Evolutionary conservation across 1,140 invertebrate species (phyloP), one percentile per base, ranked within the genome.

Genomic region (Pseudomyrmex sp.): DNA sequence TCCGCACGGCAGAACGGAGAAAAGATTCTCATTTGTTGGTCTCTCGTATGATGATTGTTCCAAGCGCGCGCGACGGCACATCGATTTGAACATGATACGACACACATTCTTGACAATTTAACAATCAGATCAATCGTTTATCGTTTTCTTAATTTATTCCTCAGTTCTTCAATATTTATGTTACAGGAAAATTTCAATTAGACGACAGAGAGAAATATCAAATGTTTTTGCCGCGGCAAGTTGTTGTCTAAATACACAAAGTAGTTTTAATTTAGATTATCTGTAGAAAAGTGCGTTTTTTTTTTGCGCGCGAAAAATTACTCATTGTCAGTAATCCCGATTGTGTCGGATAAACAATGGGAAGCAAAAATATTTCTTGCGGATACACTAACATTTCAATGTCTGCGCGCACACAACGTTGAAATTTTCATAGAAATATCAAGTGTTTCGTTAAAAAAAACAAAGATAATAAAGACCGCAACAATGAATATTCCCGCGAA

Each of bases 191-290:
- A 59, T 58, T 58, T 69, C 12, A 13, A 59, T 13, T 18, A 18
- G 13, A 18, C 20, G 5, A 18, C 75, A 12, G 35, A 35, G 5
- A 35, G 5, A 35, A 35, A 35, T 1, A 35, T 35, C 35, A 35
- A 35, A 7, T 35, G 35, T 35, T 35, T 35, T 7, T 35, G 35
- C 35, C 35, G 5, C 35, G 35, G 5, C 35, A 5, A 7, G 5
- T 35, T 35, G 5, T 35, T 35, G 35, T 35, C 35, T 35, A 7
- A 35, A 7, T 35, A 5, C 35, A 35, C 35, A 26, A 15, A 0
- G 59, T 48, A 72, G 7, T 80, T 50, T 80, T 61, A 70, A 72
- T 72, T 44, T 69, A 35, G 20, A 59, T 35, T 35, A 35, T 35
- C 35, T 7, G 35, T 35, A 35, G 5, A 35, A 50, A 70, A 72